Conservation (phyloP, 2,797 vertebrate genomes). For the Loris lydekkerianus region DNA sequence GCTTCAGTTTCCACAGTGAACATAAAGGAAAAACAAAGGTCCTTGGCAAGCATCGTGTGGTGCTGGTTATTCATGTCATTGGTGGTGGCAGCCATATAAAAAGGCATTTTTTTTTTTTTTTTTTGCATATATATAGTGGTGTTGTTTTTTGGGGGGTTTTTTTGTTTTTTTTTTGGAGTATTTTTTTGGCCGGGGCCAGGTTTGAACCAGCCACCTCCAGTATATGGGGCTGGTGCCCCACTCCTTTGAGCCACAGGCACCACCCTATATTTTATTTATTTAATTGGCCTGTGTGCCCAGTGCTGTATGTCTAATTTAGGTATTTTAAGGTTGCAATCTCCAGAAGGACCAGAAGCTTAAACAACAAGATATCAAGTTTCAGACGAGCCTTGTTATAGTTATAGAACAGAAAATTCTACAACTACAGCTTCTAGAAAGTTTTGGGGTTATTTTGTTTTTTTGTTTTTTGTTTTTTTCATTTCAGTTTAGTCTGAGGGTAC, state of each 20-base stretch:
- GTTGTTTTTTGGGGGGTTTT: too few relatives aligned
- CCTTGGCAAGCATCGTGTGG: neutral
- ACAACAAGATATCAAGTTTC: slow-evolving; percentile 1
- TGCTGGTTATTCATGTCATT: accelerated
- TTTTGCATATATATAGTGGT: too few relatives aligned
- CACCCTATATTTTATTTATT: neutral
- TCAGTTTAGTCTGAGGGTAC: too few relatives aligned
- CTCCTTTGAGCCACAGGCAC: too few relatives aligned
- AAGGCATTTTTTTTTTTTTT: neutral
- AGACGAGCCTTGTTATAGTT: neutral
- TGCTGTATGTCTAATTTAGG: neutral
- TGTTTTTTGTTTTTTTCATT: too few relatives aligned
- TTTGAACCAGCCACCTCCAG: too few relatives aligned
- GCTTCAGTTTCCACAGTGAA: neutral
- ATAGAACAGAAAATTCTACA: neutral
- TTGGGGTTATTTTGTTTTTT: too few relatives aligned
- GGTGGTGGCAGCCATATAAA: neutral
- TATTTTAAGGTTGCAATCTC: neutral
- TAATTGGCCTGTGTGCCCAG: neutral
- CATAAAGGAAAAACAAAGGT: neutral
- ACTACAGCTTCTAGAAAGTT: neutral
- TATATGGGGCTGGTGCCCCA: too few relatives aligned
- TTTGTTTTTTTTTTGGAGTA: too few relatives aligned
- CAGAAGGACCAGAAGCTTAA: neutral
- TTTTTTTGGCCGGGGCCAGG: too few relatives aligned